phyloP scores from a whole-genome alignment of 2,888 invertebrate species.

The Allophyes oxyacanthae region DNA sequence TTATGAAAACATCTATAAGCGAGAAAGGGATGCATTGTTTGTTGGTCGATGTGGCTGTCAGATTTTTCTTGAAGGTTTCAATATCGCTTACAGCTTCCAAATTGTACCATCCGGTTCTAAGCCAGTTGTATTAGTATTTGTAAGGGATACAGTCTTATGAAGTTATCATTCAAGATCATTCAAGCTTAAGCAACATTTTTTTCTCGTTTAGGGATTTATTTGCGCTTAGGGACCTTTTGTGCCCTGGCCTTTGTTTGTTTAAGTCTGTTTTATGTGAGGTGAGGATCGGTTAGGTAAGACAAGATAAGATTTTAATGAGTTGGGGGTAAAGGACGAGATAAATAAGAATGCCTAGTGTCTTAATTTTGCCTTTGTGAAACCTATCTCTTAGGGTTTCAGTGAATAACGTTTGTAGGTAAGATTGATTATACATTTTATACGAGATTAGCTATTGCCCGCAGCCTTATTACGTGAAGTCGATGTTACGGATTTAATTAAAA shows the following conservation, averaged over 20 bases:
- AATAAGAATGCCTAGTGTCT: slow-evolving; percentile 18
- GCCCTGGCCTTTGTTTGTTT: slow-evolving; percentile 39
- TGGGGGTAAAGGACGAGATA: slow-evolving; percentile 8
- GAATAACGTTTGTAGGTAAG: slow-evolving; percentile 6
- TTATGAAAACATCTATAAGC: no score
- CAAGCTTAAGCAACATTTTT: slow-evolving; percentile 54
- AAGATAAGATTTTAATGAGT: slow-evolving; percentile 36
- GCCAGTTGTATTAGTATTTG: slow-evolving; percentile 48
- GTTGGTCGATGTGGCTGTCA: no score
- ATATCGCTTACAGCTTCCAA: neutral
- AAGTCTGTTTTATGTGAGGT: slow-evolving; percentile 35
- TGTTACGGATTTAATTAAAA: no score
- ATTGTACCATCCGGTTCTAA: slow-evolving; percentile 26
- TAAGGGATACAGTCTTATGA: slow-evolving; percentile 51
- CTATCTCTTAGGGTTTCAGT: neutral
- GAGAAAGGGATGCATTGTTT: no score
- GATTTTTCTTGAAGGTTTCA: no score
- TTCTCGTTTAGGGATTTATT: slow-evolving; percentile 45
- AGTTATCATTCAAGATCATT: slow-evolving; percentile 64
- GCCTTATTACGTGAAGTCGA: no score
- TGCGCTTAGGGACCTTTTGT: slow-evolving; percentile 36
- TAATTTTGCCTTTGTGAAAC: slow-evolving; percentile 28
- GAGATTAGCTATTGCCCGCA: no score
- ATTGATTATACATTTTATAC: neutral
- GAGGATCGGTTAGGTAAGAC: slow-evolving; percentile 9